Evolutionary conservation across 2,888 invertebrate genomes (phyloP).

Genomic region (Athripsodes cinereus): DNA sequence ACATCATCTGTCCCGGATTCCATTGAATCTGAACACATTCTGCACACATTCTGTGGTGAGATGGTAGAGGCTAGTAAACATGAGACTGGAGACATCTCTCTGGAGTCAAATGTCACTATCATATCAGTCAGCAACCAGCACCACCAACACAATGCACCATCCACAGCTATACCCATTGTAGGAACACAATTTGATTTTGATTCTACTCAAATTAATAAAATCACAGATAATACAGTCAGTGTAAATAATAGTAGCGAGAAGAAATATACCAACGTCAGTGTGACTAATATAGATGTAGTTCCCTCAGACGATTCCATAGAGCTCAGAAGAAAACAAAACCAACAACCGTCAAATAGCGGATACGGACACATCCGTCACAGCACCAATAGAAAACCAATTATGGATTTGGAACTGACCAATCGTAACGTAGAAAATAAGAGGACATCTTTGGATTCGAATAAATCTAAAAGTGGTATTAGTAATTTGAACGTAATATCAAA

Average conservation of each 20-base stretch:
- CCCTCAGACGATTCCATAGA: constrained; percentile 31
- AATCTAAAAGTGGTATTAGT: too few relatives aligned
- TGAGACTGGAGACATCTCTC: neutral
- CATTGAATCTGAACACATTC: constrained; percentile 19
- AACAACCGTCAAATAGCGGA: constrained; percentile 32
- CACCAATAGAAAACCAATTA: constrained; percentile 33
- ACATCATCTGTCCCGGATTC: constrained; percentile 35
- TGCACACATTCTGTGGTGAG: constrained; percentile 13
- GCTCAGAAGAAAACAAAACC: constrained; percentile 1
- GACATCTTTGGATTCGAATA: too few relatives aligned
- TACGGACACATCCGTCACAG: constrained; percentile 45
- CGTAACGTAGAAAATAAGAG: too few relatives aligned
- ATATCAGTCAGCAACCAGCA: constrained; percentile 18
- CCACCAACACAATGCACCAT: constrained; percentile 10
- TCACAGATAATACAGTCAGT: too few relatives aligned
- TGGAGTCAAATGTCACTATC: constrained; percentile 27
- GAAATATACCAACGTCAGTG: neutral
- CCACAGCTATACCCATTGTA: constrained; percentile 32
- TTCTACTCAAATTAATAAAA: too few relatives aligned
- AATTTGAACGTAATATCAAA: too few relatives aligned
- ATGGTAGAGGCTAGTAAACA: constrained; percentile 6
- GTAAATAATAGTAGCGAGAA: neutral
- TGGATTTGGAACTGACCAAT: too few relatives aligned
- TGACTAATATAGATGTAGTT: neutral
- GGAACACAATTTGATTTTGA: too few relatives aligned